Conservation (phyloP, 2,113 vertebrate genomes). For the Pungitius pungitius region DNA sequence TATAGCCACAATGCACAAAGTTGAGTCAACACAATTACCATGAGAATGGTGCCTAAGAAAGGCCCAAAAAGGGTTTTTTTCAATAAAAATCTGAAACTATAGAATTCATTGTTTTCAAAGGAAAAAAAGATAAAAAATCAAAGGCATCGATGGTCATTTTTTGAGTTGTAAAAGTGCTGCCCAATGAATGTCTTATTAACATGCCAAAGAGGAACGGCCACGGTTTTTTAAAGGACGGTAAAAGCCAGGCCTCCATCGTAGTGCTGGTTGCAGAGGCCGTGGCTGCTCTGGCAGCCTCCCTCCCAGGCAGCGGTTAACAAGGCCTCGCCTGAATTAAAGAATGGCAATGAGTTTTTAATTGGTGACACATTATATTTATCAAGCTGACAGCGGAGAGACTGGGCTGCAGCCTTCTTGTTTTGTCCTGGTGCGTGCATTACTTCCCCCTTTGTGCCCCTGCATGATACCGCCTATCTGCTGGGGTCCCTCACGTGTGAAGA, state of each 20-base stretch:
- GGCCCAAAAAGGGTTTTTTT: slow-evolving; percentile 73
- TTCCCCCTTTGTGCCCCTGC: slow-evolving; percentile 84
- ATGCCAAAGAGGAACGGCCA: slow-evolving; percentile 87
- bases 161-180: slow-evolving; percentile 85
- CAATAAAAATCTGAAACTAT: slow-evolving; percentile 86
- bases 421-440: slow-evolving; percentile 84
- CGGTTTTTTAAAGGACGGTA: slow-evolving; percentile 86
- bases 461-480: slow-evolving; percentile 75
- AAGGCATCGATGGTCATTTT: slow-evolving; percentile 92
- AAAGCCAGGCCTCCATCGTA: slow-evolving; percentile 82
- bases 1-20: slow-evolving; percentile 82
- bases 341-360: slow-evolving; percentile 95
- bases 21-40: slow-evolving; percentile 88
- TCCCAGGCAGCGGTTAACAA: slow-evolving; percentile 89
- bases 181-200: slow-evolving; percentile 94
- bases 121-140: slow-evolving; percentile 86
- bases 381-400: slow-evolving; percentile 87
- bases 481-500: slow-evolving; percentile 84
- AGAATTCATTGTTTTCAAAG: slow-evolving; percentile 86
- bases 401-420: slow-evolving; percentile 83
- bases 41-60: slow-evolving; percentile 82
- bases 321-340: slow-evolving; percentile 86
- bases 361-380: slow-evolving; percentile 97
- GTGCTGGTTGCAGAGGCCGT: slow-evolving; percentile 81
- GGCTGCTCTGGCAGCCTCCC: slow-evolving; percentile 80